Evolutionary conservation across 2,888 invertebrate genomes (phyloP).

Genomic region (Lasius fuliginosus): DNA sequence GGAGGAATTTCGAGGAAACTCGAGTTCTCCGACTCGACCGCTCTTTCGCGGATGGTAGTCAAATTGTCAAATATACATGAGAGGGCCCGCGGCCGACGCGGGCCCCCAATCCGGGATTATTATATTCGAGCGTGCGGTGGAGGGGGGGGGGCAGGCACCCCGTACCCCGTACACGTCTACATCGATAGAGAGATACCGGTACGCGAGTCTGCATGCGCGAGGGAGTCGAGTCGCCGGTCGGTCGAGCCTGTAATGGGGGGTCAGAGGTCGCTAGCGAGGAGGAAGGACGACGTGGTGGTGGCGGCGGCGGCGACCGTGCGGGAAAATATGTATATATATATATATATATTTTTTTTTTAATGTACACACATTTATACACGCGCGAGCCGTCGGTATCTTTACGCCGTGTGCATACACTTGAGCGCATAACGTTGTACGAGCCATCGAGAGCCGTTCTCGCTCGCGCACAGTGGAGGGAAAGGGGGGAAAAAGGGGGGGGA

Average conservation of each 20-base stretch:
- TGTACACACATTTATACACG: conserved; percentile 41
- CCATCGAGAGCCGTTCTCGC: conserved; percentile 67
- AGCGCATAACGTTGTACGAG: conserved; percentile 70
- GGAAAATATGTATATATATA: conserved; percentile 35
- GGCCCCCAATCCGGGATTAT: conserved; percentile 48
- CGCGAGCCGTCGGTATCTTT: conserved; percentile 44
- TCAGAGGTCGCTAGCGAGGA: conserved; percentile 84
- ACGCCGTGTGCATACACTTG: conserved; percentile 68
- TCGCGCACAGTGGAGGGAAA: conserved; percentile 37
- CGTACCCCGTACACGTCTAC: conserved; percentile 51
- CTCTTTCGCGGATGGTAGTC: conserved; percentile 47
- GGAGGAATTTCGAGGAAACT: conserved; percentile 1
- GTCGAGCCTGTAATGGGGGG: conserved; percentile 85
- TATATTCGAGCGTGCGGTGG: conserved; percentile 42
- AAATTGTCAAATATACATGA: conserved; percentile 51
- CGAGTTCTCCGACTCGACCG: conserved; percentile 26
- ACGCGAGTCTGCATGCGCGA: conserved; percentile 72
- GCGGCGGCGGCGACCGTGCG: conserved; percentile 54
- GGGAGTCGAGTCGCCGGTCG: conserved; percentile 84
- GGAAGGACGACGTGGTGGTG: conserved; percentile 62
- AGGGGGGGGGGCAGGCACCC: neutral
- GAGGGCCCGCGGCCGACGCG: conserved; percentile 44
- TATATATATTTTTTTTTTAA: conserved; percentile 41
- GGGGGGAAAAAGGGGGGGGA: conserved; percentile 50
- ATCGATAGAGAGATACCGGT: conserved; percentile 58